These are phyloP conservation scores for Synodontis membranacea DNA, from an alignment of 2,113 vertebrate species.

Conservation along the genomic window DNA sequence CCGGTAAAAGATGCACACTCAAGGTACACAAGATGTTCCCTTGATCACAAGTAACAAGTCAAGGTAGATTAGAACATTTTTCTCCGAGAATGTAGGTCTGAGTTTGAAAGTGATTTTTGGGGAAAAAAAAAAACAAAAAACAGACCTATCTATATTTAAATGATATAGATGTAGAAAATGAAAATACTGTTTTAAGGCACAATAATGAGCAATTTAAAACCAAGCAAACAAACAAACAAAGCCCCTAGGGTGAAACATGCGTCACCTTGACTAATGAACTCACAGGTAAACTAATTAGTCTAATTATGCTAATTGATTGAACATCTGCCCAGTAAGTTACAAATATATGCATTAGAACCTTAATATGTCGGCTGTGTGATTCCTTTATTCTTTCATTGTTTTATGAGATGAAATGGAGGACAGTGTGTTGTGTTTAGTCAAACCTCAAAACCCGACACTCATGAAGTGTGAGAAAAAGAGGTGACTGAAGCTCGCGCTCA, in stretches of 20 bases:
- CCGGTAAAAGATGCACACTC: background rate
- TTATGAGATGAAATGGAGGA: background rate
- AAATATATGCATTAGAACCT: background rate
- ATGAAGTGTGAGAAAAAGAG: background rate
- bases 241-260: background rate
- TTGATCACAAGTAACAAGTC: background rate
- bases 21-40: background rate
- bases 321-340: background rate
- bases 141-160: background rate
- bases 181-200: background rate
- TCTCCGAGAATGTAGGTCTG: background rate
- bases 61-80: background rate
- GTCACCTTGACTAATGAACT: background rate
- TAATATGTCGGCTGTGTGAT: background rate
- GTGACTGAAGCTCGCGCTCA: background rate
- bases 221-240: background rate
- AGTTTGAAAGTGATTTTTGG: too few relatives aligned
- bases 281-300: background rate
- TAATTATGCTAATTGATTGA: background rate
- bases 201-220: background rate
- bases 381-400: background rate
- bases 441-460: conserved; percentile 3
- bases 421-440: background rate
- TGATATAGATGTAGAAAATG: background rate
- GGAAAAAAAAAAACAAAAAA: too few relatives aligned